Percentiles rank a stretch among this genome's conserved stretches.
phyloP scores from a whole-genome alignment of 2,113 vertebrate genomes.

The Upupa epops region DNA sequence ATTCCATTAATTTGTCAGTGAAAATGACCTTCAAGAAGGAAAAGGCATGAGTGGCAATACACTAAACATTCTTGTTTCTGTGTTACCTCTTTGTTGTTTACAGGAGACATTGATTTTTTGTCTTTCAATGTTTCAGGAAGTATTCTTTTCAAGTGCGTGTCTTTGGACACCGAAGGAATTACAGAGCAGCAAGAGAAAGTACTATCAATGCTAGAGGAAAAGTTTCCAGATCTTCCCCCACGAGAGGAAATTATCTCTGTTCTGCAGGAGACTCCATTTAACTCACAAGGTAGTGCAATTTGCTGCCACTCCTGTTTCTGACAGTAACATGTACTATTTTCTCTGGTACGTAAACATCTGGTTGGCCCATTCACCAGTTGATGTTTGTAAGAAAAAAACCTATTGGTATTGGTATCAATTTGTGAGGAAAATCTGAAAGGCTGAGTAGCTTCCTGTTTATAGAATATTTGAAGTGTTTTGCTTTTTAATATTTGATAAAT shows the following conservation, averaged over 20 bases:
- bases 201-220: conserved; percentile 77
- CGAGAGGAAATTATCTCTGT: conserved; percentile 74
- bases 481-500: not conserved
- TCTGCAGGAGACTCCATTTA: conserved; percentile 71
- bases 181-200: conserved; percentile 81
- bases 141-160: conserved; percentile 79
- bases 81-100: not conserved
- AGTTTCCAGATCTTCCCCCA: conserved; percentile 77
- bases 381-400: not conserved
- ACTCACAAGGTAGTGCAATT: conserved; percentile 64
- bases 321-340: not conserved
- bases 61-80: not conserved
- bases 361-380: not conserved
- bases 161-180: conserved; percentile 73
- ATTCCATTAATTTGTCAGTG: not conserved
- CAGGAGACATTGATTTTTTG: not conserved
- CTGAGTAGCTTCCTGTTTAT: not conserved
- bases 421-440: not conserved
- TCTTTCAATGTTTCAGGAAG: conserved; percentile 77
- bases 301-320: not conserved
- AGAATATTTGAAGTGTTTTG: not conserved
- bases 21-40: not conserved
- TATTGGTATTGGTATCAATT: not conserved
- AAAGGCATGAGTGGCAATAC: not conserved
- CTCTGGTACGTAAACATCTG: not conserved